A percentile compares a stretch with the other conserved stretches of the same genome.
Conservation (phyloP, 2,888 invertebrate genomes). For the Agonopterix alstromeriana region DNA sequence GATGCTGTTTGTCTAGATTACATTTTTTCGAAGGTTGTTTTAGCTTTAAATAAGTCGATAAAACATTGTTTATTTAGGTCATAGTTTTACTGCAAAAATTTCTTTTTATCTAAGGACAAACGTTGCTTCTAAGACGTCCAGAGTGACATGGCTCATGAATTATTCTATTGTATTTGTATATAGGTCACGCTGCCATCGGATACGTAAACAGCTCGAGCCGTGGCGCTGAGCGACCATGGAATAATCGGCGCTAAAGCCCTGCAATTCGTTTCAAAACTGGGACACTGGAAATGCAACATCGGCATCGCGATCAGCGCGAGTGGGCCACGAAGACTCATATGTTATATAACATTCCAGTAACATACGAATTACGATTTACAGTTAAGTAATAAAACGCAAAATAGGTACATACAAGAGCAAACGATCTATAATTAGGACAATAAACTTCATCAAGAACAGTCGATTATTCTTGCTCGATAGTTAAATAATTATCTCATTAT, state of each 20-base stretch:
- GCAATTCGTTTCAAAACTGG: slow-evolving; percentile 31
- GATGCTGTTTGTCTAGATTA: too few species aligned
- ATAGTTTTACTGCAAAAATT: slow-evolving; percentile 3
- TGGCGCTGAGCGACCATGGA: slow-evolving; percentile 25
- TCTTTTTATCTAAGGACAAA: slow-evolving; percentile 3
- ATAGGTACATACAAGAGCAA: slow-evolving; percentile 40
- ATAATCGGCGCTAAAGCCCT: slow-evolving; percentile 32
- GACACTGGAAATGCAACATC: slow-evolving; percentile 9
- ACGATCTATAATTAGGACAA: slow-evolving; percentile 66
- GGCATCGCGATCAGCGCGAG: too few species aligned
- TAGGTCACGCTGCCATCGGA: slow-evolving; percentile 51
- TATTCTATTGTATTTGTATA: slow-evolving; percentile 57
- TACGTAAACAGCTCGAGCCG: slow-evolving; percentile 41
- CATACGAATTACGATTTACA: neutral
- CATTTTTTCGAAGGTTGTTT: too few species aligned
- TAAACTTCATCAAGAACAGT: slow-evolving; percentile 66
- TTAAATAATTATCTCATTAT: slow-evolving; percentile 59
- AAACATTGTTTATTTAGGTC: slow-evolving; percentile 6
- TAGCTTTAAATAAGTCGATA: too few species aligned
- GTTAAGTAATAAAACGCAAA: slow-evolving; percentile 7
- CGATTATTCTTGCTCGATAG: slow-evolving; percentile 50
- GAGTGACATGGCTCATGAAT: slow-evolving; percentile 47
- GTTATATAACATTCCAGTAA: slow-evolving; percentile 1
- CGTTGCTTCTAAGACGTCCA: slow-evolving; percentile 25
- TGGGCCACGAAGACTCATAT: too few species aligned